These are phyloP conservation scores for Tylochromis polylepis DNA, from an alignment of 2,113 vertebrate genomes.

Conservation along the genomic window DNA sequence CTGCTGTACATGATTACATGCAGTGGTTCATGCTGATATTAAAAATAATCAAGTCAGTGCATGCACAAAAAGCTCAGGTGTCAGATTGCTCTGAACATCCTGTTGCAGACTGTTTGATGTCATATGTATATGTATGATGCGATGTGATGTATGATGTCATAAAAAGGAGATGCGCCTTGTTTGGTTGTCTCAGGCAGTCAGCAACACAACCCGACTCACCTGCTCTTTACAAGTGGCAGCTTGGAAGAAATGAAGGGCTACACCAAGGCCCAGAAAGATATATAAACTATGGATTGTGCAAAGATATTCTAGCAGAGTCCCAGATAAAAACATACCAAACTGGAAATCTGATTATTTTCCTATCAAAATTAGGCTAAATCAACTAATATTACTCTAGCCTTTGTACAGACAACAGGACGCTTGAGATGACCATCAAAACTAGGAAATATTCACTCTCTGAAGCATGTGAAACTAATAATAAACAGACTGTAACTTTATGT, in stretches of 20 bases:
- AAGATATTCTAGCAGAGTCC: background rate
- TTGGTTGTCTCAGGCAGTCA: too few species aligned
- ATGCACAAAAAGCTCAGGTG: too few species aligned
- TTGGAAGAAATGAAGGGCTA: background rate
- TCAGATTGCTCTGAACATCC: too few species aligned
- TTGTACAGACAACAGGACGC: background rate
- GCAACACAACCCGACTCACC: too few species aligned
- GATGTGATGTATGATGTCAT: too few species aligned
- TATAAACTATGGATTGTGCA: background rate
- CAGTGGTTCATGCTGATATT: too few species aligned
- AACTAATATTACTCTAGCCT: background rate
- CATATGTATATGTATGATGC: too few species aligned
- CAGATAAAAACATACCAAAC: background rate
- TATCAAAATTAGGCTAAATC: background rate
- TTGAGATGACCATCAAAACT: background rate
- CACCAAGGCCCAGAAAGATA: background rate
- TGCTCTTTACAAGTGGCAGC: too few species aligned
- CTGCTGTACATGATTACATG: background rate
- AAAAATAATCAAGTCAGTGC: too few species aligned
- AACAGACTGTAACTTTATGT: background rate
- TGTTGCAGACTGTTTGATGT: too few species aligned
- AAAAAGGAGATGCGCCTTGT: too few species aligned
- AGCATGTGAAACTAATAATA: background rate
- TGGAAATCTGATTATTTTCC: background rate
- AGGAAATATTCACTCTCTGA: background rate